A percentile compares a stretch with the other conserved stretches of the same genome.
These are phyloP conservation scores for Protonemura montana DNA, from an alignment of 2,888 invertebrate species.

Conservation along the genomic window DNA sequence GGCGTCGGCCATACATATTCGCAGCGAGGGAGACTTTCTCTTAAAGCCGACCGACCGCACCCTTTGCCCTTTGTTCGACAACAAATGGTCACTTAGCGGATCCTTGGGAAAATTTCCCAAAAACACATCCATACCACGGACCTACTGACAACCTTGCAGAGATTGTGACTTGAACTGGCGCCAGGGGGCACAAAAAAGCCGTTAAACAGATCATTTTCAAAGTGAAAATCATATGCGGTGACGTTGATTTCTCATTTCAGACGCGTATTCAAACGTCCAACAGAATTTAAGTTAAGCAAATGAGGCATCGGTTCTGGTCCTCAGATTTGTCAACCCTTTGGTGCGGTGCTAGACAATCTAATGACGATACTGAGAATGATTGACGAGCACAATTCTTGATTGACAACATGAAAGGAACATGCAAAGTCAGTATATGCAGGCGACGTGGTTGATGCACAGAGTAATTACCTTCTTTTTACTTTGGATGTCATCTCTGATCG, in stretches of 20 bases:
- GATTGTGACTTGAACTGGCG: neutral
- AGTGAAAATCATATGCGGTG: too few species aligned
- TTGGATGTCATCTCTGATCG: neutral
- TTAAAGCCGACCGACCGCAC: neutral
- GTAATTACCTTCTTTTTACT: neutral
- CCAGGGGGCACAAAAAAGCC: neutral
- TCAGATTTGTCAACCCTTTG: neutral
- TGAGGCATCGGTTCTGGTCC: neutral
- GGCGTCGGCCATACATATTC: neutral
- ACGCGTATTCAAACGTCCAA: neutral
- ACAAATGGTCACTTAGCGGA: neutral
- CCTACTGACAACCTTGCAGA: neutral
- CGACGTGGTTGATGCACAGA: neutral
- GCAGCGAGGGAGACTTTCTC: neutral
- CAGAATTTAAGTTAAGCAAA: neutral
- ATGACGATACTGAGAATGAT: neutral
- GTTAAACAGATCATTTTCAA: neutral
- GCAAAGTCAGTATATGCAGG: neutral
- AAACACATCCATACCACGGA: neutral
- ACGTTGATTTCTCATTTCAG: neutral
- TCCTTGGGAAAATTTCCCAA: neutral
- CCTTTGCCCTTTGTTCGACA: neutral
- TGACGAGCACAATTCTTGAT: neutral
- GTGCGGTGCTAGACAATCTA: neutral
- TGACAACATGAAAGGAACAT: neutral